Base-by-base conservation (phyloP, 2,888 invertebrate genomes). In the Drosophila anomalata region DNA sequence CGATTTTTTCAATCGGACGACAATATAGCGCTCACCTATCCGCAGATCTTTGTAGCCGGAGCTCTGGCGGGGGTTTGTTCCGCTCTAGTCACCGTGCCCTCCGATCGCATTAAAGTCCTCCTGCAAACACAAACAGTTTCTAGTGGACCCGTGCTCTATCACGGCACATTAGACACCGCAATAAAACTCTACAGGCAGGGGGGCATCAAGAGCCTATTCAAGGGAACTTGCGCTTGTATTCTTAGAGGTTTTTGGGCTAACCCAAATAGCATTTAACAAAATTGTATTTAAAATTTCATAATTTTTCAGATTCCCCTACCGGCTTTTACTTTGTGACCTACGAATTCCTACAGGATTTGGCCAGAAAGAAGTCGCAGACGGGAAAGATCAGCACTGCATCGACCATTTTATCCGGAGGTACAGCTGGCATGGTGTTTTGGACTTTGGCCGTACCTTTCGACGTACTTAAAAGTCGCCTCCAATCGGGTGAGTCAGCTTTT, bases 251-350 rank as follows among this genome's bases (percentile, higher is more conserved):
- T 83, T 1, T 1, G 9, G 22, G 33, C 20, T 20, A 4, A 11
- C 11, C 2, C 17, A 1, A 31, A n/a, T 20, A 9, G 5, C n/a
- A 5, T 8, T 11, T 5, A 3, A 17, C 7, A 11, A 24, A 1
- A 48, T 42, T 33, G 20, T 22, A 22, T 5, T 11, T 11, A 5
- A 26, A 24, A 22, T 6, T 1, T 39, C 29, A 11, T 0, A 1
- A 91, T 92, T 8, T 7, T 2, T 39, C 87, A 95, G 99, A 99
- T 93, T 96, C 99, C 53, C 99, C 99, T 51, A 99, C 99, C 91
- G 99, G 99, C 50, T 95, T 98, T 93, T 99, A 99, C 92, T 99
- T 99, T 90, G 95, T 98, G 93, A 96, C 97, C 0, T 99, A 99
- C 90, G 99, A 99, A 92, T 96, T 94, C 92, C 92, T 99, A 20